Evolutionary conservation across 2,888 invertebrate species (phyloP).

Genomic region (Dyspetes luteomarginatus): DNA sequence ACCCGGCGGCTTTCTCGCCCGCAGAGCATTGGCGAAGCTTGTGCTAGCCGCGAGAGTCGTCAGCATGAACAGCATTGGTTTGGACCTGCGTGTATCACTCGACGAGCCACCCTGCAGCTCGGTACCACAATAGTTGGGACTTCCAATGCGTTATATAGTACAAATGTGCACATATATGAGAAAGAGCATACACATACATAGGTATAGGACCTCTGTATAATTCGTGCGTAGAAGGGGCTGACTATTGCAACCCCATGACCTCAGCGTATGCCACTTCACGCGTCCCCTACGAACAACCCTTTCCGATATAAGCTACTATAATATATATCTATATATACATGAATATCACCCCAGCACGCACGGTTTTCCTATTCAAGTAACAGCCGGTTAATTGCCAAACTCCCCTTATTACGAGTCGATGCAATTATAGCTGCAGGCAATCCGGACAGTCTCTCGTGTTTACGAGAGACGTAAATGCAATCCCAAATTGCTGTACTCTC

Average conservation of each 20-base stretch:
- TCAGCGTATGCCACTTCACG: slow-evolving; percentile 56
- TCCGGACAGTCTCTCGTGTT: slow-evolving; percentile 23
- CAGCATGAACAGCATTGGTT: slow-evolving; percentile 49
- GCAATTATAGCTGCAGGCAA: slow-evolving; percentile 21
- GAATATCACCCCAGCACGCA: slow-evolving; percentile 20
- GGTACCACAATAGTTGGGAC: slow-evolving; percentile 59
- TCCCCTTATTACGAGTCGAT: slow-evolving; percentile 22
- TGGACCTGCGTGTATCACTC: slow-evolving; percentile 51
- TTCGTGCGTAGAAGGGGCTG: slow-evolving; percentile 52
- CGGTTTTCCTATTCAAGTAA: slow-evolving; percentile 50
- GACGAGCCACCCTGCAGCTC: slow-evolving; percentile 27
- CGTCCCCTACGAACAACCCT: slow-evolving; percentile 52
- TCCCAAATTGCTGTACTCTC: neutral
- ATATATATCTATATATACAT: slow-evolving; percentile 3
- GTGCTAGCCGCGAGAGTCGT: slow-evolving; percentile 40
- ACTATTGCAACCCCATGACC: slow-evolving; percentile 59
- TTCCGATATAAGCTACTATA: neutral
- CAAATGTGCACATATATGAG: slow-evolving; percentile 21
- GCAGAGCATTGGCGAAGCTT: slow-evolving; percentile 54
- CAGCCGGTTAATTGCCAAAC: slow-evolving; percentile 51
- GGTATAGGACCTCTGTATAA: slow-evolving; percentile 1
- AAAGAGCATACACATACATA: slow-evolving; percentile 10
- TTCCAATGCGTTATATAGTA: slow-evolving; percentile 44
- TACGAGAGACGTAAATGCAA: neutral
- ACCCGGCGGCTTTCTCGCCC: slow-evolving; percentile 42